Conservation (phyloP, 1,140 invertebrate genomes). For the Piezodorus guildinii region DNA sequence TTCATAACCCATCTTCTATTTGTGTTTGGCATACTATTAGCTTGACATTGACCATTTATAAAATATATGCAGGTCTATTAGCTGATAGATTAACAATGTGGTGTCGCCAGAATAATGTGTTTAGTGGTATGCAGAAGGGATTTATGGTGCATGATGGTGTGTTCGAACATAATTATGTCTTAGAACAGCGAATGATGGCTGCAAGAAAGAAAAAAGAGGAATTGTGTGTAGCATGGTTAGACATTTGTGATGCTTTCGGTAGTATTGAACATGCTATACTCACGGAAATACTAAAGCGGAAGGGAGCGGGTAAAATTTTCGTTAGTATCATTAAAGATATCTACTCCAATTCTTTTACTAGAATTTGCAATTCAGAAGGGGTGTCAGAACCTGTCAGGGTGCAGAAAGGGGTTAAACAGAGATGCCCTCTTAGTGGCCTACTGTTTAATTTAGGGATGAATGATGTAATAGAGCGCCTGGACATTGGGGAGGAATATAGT, state of each 20-base stretch:
- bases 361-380: background rate
- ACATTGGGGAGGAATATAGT: background rate
- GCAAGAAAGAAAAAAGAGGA: too few relatives aligned
- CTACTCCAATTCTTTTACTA: background rate
- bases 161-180: too few relatives aligned
- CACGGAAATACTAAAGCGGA: constrained; percentile 8
- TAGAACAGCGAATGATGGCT: too few relatives aligned
- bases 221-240: constrained; percentile 31
- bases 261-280: constrained; percentile 32
- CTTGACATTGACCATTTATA: too few relatives aligned
- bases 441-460: constrained; percentile 37
- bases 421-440: constrained; percentile 34
- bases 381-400: constrained; percentile 30
- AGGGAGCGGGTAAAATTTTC: constrained; percentile 17
- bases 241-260: constrained; percentile 31
- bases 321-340: constrained; percentile 27
- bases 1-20: too few relatives aligned
- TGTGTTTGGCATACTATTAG: too few relatives aligned
- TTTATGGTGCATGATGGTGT: too few relatives aligned
- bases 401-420: constrained; percentile 33
- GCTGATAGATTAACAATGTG: too few relatives aligned
- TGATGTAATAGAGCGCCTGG: constrained; percentile 25
- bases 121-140: too few relatives aligned
- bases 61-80: too few relatives aligned
- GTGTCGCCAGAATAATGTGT: too few relatives aligned